phyloP scores from a whole-genome alignment of 1,140 invertebrate species.

The Pogonus chalceus region DNA sequence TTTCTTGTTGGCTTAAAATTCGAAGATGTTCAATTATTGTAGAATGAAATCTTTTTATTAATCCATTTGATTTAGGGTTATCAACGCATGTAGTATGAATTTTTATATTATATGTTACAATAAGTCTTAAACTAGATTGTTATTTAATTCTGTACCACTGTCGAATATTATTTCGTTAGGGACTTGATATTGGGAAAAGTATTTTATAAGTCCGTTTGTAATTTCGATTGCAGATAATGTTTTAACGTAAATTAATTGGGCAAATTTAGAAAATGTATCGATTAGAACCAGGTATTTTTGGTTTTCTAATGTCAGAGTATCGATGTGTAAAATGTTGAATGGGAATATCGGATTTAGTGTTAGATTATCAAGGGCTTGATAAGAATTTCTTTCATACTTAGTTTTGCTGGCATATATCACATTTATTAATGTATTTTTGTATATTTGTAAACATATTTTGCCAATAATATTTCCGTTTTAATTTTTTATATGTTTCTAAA shows the following conservation, averaged over 20 bases:
- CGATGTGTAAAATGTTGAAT: constrained; percentile 26
- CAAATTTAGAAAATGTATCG: constrained; percentile 27
- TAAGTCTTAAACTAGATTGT: not conserved
- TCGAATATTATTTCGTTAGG: not conserved
- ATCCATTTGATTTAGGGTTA: not conserved
- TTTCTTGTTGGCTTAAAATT: not conserved
- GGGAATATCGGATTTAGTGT: constrained; percentile 22
- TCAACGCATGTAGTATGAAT: not conserved
- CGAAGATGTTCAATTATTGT: not conserved
- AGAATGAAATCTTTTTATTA: not conserved
- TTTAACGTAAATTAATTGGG: not conserved
- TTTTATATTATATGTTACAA: not conserved
- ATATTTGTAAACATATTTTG: constrained; percentile 28
- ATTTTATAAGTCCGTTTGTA: not conserved
- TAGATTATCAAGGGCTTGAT: constrained; percentile 21
- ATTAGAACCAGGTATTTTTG: constrained; percentile 23
- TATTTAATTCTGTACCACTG: not conserved
- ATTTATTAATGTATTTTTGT: constrained; percentile 18
- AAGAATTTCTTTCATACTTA: constrained; percentile 29
- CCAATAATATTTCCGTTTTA: constrained; percentile 32
- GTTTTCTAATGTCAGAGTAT: constrained; percentile 22
- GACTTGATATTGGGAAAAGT: not conserved
- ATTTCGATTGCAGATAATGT: not conserved
- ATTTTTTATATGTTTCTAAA: constrained; percentile 29
- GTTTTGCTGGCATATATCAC: constrained; percentile 20